Conservation (phyloP, 2,113 vertebrate species). For the Centropristis striata region DNA sequence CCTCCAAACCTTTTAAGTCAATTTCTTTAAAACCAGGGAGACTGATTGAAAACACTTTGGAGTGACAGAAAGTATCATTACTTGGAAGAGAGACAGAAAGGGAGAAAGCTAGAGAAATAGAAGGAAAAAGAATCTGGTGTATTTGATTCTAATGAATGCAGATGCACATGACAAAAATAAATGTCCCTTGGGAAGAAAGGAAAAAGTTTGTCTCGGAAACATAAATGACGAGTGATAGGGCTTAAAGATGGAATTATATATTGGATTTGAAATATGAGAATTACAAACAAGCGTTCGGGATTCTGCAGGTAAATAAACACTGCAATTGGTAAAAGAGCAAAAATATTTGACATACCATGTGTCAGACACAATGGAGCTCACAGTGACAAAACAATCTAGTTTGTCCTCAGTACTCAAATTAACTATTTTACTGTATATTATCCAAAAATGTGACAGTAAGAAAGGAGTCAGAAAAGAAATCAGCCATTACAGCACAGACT, state of each 20-base stretch:
- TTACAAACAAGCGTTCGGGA: slow-evolving; percentile 44
- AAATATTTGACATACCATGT: slow-evolving; percentile 20
- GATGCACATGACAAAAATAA: slow-evolving; percentile 73
- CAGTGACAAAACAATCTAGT: slow-evolving; percentile 26
- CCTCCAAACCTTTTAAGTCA: slow-evolving; percentile 64
- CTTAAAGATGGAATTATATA: slow-evolving; percentile 51
- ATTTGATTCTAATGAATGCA: slow-evolving; percentile 73
- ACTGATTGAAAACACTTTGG: slow-evolving; percentile 71
- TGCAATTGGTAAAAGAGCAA: slow-evolving; percentile 36
- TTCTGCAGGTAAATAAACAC: slow-evolving; percentile 52
- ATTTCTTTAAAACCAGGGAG: slow-evolving; percentile 63
- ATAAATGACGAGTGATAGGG: slow-evolving; percentile 60
- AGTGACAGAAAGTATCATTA: slow-evolving; percentile 71
- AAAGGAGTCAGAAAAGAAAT: neutral
- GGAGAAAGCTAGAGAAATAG: slow-evolving; percentile 43
- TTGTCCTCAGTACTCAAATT: slow-evolving; percentile 21
- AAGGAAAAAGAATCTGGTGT: slow-evolving; percentile 27
- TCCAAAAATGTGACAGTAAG: neutral
- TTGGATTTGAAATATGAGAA: slow-evolving; percentile 63
- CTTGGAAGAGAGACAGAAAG: slow-evolving; percentile 56
- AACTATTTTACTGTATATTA: neutral
- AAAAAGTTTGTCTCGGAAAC: slow-evolving; percentile 56
- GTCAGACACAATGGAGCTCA: slow-evolving; percentile 39
- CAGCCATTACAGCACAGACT: too few species aligned
- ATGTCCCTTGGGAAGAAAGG: slow-evolving; percentile 61